Evolutionary conservation across 30 jellyfish, hydroid and myxozoan genomes (phyloP), one percentile per base, ranked within the genome.

Genomic region (Aurelia sp.): DNA sequence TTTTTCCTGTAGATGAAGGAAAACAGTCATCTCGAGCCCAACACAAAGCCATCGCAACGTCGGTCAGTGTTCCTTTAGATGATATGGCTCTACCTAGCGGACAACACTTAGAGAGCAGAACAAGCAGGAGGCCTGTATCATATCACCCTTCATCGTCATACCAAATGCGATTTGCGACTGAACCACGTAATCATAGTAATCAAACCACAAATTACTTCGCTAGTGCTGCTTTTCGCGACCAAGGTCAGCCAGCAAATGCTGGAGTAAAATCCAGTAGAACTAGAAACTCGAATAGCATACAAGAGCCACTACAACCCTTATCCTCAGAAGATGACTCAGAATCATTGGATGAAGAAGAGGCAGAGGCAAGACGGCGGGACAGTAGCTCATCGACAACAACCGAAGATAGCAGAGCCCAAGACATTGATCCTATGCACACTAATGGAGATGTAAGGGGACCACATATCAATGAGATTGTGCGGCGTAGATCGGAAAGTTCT

Each of bases 311-410:
- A 1, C 23, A 37, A 57, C 72, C 79, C 15, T 50, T 58, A 6
- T 87, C 90, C 47, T 87, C 96, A 16, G 96, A 87, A 50, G 94
- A 85, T 20, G 87, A 87, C 20, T 86, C 95, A 1, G 92, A 71
- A 3, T 73, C 80, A 2, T 59, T 31, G 22, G 92, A 61, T 17
- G 86, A 83, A 5, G 92, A 47, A 9, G 92, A 70, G 22, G 55
- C 78, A 13, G 86, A 70, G 41, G 55, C 53, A 51, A 52, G 85
- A 52, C 50, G 21, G 21, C 27, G 52, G 48, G 85, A 22, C 19
- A 19, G 72, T 53, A 74, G 55, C 21, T 16, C 73, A 15, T 59
- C 69, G 12, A 21, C 69, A 6, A 19, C 85, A 15, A 20, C 21
- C 20, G 59, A 31, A 15, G 86, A 41, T 37, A 62, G 31, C 17